Conservation (phyloP, 2,888 invertebrate genomes). For the Cataglyphis albicans region DNA sequence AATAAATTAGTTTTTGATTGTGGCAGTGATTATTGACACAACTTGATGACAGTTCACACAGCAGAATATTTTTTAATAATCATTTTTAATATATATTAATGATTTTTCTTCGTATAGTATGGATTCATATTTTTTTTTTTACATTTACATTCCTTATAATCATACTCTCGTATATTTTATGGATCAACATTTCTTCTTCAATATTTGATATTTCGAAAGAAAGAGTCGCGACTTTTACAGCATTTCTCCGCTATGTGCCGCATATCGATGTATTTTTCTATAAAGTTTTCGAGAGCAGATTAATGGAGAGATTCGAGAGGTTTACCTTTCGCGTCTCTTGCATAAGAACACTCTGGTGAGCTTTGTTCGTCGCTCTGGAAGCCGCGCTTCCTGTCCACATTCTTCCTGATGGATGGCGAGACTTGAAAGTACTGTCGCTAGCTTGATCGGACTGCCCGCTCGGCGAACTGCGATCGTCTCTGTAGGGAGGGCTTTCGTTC, state of each 20-base stretch:
- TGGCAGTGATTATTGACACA: no score
- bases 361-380: conserved; percentile 79
- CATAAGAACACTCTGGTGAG: conserved; percentile 80
- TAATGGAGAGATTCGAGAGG: background rate
- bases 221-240: background rate
- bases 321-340: conserved; percentile 81
- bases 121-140: background rate
- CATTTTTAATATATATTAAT: no score
- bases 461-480: conserved; percentile 93
- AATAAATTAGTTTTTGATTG: no score
- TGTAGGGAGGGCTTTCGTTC: conserved; percentile 79
- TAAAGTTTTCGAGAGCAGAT: background rate
- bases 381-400: conserved; percentile 81
- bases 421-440: conserved; percentile 83
- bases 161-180: background rate
- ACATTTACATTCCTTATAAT: background rate
- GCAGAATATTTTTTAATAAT: no score
- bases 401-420: conserved; percentile 80
- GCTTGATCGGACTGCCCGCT: conserved; percentile 94
- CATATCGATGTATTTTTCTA: background rate
- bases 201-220: conserved; percentile 1
- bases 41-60: no score
- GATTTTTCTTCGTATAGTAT: background rate
- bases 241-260: background rate
- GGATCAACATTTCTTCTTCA: background rate